phyloP scores from a whole-genome alignment of 2,888 invertebrate species.

The Leptinotarsa haldemani region DNA sequence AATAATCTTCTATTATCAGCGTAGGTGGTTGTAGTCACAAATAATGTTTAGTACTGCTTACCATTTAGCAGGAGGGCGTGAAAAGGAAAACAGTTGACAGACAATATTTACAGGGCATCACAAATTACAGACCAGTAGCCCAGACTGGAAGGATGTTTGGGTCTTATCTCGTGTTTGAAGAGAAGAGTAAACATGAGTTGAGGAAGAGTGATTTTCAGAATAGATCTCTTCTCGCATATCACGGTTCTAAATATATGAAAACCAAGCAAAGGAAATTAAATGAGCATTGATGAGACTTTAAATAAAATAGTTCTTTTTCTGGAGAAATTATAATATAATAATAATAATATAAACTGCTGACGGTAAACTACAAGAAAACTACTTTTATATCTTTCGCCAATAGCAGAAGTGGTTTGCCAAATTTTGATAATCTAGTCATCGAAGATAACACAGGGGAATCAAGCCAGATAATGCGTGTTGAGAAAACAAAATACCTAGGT shows the following conservation, averaged over 20 bases:
- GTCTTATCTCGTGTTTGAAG: constrained; percentile 27
- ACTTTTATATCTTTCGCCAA: too few relatives aligned
- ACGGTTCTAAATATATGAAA: background rate
- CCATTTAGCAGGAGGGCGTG: constrained; percentile 40
- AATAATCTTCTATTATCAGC: constrained; percentile 45
- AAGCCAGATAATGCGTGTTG: too few relatives aligned
- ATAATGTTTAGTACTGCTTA: constrained; percentile 33
- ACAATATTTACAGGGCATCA: constrained; percentile 45
- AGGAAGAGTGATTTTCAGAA: background rate
- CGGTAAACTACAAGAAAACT: too few relatives aligned
- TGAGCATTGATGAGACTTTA: too few relatives aligned
- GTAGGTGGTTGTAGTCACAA: constrained; percentile 36
- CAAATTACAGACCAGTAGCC: constrained; percentile 40
- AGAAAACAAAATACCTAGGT: too few relatives aligned
- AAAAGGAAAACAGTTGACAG: constrained; percentile 49
- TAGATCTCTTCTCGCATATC: background rate
- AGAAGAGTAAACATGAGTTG: constrained; percentile 12
- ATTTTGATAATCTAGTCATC: too few relatives aligned
- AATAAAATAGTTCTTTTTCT: too few relatives aligned
- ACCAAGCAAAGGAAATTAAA: too few relatives aligned
- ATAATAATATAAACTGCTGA: too few relatives aligned
- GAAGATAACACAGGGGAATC: too few relatives aligned
- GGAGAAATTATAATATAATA: too few relatives aligned
- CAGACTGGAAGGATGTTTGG: constrained; percentile 30
- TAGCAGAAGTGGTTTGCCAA: too few relatives aligned